Percentiles rank a stretch among this genome's conserved stretches.
Conservation (phyloP, 2,113 vertebrate species). For the Heteronetta atricapilla region DNA sequence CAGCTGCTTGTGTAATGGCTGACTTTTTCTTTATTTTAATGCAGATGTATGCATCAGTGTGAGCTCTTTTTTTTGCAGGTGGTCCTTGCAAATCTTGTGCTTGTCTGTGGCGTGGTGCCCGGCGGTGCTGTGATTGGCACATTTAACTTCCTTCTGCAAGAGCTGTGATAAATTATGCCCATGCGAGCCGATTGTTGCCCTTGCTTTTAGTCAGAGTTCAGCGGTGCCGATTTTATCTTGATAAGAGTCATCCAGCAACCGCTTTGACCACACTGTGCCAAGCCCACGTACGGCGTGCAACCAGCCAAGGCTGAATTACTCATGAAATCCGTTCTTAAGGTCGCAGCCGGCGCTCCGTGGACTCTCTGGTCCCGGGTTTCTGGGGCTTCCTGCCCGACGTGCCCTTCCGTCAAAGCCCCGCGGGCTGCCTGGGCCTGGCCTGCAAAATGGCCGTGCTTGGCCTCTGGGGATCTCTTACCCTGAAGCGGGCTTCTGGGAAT, state of each 20-base stretch:
- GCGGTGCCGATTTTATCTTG: neutral
- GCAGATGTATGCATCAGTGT: neutral
- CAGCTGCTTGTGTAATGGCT: neutral
- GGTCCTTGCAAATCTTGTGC: neutral
- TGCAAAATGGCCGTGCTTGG: neutral
- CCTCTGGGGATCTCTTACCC: neutral
- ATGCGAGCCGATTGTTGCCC: neutral
- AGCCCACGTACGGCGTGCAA: neutral
- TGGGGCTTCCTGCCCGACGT: neutral
- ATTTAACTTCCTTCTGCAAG: neutral
- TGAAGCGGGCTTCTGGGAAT: neutral
- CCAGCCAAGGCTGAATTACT: neutral
- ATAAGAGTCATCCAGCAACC: neutral
- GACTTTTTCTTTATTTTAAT: neutral
- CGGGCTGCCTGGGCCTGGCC: neutral
- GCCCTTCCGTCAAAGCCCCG: neutral
- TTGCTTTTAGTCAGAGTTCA: neutral
- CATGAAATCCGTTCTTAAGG: slow-evolving; percentile 8
- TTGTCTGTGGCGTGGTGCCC: neutral
- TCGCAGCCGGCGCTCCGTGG: neutral
- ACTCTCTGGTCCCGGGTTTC: neutral
- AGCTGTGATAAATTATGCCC: neutral
- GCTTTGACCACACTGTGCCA: neutral
- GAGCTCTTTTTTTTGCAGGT: neutral
- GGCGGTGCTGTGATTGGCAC: neutral